Evolutionary conservation across 2,113 vertebrate species (phyloP).

Genomic region (Zosterops borbonicus): DNA sequence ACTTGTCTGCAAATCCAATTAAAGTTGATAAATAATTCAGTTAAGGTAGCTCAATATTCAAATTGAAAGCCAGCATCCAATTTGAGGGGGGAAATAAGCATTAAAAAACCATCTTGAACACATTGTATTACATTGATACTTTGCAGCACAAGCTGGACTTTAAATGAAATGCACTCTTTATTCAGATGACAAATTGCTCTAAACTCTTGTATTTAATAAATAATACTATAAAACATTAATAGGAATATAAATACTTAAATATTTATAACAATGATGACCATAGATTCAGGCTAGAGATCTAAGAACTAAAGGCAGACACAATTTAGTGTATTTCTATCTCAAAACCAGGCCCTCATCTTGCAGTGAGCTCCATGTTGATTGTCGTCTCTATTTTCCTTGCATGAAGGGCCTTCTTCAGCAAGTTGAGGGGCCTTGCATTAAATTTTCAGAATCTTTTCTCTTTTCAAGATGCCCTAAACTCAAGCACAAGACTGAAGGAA

Average conservation of each 20-base stretch:
- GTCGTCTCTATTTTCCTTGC: background rate
- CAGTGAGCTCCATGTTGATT: background rate
- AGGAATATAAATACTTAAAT: slow-evolving; percentile 59
- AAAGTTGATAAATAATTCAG: slow-evolving; percentile 64
- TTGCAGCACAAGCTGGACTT: slow-evolving; percentile 36
- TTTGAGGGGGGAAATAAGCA: slow-evolving; percentile 66
- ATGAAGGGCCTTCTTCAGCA: background rate
- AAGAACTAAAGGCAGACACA: background rate
- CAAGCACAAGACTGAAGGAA: background rate
- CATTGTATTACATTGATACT: slow-evolving; percentile 59
- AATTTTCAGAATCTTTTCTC: background rate
- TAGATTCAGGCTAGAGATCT: background rate
- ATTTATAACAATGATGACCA: slow-evolving; percentile 34
- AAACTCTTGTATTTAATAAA: slow-evolving; percentile 55
- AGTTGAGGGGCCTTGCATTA: background rate
- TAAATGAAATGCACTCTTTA: slow-evolving; percentile 49
- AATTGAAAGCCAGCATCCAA: slow-evolving; percentile 58
- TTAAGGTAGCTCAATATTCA: slow-evolving; percentile 66
- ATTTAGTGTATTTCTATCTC: background rate
- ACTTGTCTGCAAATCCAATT: slow-evolving; percentile 66
- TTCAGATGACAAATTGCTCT: slow-evolving; percentile 42
- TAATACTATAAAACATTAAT: slow-evolving; percentile 60
- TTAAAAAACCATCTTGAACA: slow-evolving; percentile 65
- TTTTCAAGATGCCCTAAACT: background rate
- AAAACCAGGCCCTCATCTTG: background rate